Conservation (phyloP, 2,113 vertebrate genomes). For the Paracanthobrama guichenoti region DNA sequence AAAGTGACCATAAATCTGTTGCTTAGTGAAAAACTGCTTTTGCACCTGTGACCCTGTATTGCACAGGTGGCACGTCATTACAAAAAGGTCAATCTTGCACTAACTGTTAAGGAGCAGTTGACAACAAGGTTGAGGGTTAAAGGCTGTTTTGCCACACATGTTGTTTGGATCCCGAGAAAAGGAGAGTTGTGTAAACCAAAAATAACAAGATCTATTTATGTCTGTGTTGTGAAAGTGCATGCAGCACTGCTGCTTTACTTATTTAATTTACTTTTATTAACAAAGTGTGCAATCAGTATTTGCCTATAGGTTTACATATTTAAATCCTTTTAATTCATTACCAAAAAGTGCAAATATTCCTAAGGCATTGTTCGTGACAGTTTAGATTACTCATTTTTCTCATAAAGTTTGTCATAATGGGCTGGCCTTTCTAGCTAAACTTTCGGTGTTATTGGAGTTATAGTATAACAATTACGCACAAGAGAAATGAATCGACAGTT, state of each 20-base stretch:
- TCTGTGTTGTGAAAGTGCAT: background rate
- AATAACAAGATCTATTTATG: conserved; percentile 9
- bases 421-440: background rate
- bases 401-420: background rate
- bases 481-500: conserved; percentile 17
- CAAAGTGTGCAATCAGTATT: background rate
- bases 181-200: conserved; percentile 39
- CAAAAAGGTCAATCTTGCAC: conserved; percentile 62
- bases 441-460: conserved; percentile 8
- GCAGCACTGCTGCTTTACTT: background rate
- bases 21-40: conserved; percentile 43
- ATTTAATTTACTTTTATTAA: background rate
- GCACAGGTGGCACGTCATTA: conserved; percentile 57
- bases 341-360: background rate
- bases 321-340: background rate
- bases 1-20: background rate
- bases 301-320: background rate
- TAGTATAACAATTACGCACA: background rate
- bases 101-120: conserved; percentile 57
- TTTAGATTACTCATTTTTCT: background rate
- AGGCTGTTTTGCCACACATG: conserved; percentile 42
- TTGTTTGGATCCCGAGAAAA: conserved; percentile 40
- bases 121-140: conserved; percentile 46
- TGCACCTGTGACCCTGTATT: conserved; percentile 69
- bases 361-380: background rate